phyloP scores from a whole-genome alignment of 2,113 vertebrate species.

The Otolemur garnettii region DNA sequence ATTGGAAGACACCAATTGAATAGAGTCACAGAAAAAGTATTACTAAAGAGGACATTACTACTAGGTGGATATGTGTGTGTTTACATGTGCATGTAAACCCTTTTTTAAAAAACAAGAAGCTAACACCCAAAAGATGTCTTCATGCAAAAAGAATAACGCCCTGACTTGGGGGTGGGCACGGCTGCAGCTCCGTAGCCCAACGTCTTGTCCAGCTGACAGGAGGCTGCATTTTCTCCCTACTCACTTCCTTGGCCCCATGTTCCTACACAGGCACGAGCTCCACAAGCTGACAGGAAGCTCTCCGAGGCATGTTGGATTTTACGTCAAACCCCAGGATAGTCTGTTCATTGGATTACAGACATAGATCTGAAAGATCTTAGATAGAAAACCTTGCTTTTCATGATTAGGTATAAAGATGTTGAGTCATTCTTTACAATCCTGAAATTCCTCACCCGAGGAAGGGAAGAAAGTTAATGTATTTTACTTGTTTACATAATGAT shows the following conservation, averaged over 20 bases:
- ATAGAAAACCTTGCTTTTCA: not conserved
- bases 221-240: not conserved
- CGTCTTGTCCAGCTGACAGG: not conserved
- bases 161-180: accelerated
- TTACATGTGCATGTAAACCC: not conserved
- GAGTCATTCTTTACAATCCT: not conserved
- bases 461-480: not conserved
- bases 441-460: not conserved
- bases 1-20: not conserved
- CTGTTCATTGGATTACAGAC: not conserved
- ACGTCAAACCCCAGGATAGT: not conserved
- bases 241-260: not conserved
- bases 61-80: too few species aligned
- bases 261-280: not conserved
- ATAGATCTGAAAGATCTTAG: not conserved
- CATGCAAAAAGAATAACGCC: not conserved
- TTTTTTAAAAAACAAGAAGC: not conserved
- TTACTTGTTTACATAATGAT: not conserved
- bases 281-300: not conserved
- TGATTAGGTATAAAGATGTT: not conserved
- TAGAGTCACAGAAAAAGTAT: not conserved
- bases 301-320: not conserved
- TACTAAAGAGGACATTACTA: not conserved
- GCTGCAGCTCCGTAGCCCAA: too few species aligned
- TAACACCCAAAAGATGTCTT: not conserved